Base-by-base conservation (phyloP, 2,888 invertebrate genomes). In the Lasioglossum figueresi region DNA sequence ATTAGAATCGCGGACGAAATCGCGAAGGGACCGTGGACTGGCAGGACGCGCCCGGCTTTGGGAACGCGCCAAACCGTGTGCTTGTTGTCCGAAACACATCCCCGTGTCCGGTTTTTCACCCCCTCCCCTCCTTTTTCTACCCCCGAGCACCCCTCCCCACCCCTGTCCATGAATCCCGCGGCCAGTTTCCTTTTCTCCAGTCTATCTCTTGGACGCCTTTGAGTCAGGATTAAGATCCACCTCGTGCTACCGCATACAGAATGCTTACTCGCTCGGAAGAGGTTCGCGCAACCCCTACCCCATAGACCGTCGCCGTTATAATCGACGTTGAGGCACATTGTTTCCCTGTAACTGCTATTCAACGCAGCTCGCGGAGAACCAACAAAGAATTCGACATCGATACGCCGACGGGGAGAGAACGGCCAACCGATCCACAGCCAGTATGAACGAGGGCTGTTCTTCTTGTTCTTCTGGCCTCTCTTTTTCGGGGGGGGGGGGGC, bases 61-160 rank as follows among this genome's bases (percentile, higher is more conserved):
- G 85, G 92, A 91, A 91, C 91, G 91, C 91, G 91, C 91, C 89
- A 92, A 92, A 92, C 89, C 91, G 89, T 91, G 79, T 83, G 79
- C 87, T 70, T 89, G 89, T 90, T 89, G 90, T 85, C 90, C 88
- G 88, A 91, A 88, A 89, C 86, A 88, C 87, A 91, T 82, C 85
- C 85, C 63, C 56, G 81, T 83, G 90, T 89, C 90, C 90, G 91
- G 89, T 90, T 89, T 83, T 76, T 71, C 76, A n/a, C 70, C 56
- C 59, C 52, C 52, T 52, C 52, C 52, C 52, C 52, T n/a, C 0
- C 3, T n/a, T 10, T n/a, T n/a, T n/a, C 23, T n/a, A n/a, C 23
- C 52, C 23, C 10, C 10, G 2, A 52, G 52, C 52, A 52, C 52
- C 52, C 23, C n/a, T n/a, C n/a, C n/a, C n/a, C n/a, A n/a, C n/a